Conservation (phyloP, 2,888 invertebrate species). For the Globia sparganii region DNA sequence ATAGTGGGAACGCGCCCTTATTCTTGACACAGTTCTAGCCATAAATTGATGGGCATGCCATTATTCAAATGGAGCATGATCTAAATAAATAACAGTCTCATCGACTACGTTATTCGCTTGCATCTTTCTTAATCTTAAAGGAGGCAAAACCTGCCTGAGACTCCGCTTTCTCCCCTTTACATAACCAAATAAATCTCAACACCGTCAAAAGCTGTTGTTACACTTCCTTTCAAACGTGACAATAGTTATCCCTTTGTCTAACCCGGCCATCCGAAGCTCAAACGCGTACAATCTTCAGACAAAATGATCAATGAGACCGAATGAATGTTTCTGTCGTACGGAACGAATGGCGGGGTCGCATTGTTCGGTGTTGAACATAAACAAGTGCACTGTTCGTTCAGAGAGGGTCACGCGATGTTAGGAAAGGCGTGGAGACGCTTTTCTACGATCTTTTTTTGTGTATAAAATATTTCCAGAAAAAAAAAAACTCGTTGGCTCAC, state of each 20-base stretch:
- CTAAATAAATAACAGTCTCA: background rate
- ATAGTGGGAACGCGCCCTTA: no score
- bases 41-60: background rate
- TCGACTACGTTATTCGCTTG: background rate
- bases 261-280: slow-evolving; percentile 28
- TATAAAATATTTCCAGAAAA: background rate
- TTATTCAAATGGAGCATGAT: background rate
- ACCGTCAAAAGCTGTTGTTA: slow-evolving; percentile 29
- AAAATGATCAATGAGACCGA: slow-evolving; percentile 59
- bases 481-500: background rate
- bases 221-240: slow-evolving; percentile 32
- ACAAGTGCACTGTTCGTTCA: slow-evolving; percentile 74
- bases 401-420: slow-evolving; percentile 71
- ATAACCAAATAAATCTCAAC: slow-evolving; percentile 31
- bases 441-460: background rate
- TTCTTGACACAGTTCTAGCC: background rate
- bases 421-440: slow-evolving; percentile 64
- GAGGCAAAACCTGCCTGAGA: background rate
- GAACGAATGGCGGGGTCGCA: slow-evolving; percentile 64
- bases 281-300: slow-evolving; percentile 40
- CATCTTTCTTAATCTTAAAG: background rate
- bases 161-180: background rate
- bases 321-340: slow-evolving; percentile 51
- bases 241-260: slow-evolving; percentile 42
- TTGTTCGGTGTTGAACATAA: slow-evolving; percentile 59